Evolutionary conservation across 2,888 invertebrate species (phyloP).

Genomic region (Epistrophe grossulariae): DNA sequence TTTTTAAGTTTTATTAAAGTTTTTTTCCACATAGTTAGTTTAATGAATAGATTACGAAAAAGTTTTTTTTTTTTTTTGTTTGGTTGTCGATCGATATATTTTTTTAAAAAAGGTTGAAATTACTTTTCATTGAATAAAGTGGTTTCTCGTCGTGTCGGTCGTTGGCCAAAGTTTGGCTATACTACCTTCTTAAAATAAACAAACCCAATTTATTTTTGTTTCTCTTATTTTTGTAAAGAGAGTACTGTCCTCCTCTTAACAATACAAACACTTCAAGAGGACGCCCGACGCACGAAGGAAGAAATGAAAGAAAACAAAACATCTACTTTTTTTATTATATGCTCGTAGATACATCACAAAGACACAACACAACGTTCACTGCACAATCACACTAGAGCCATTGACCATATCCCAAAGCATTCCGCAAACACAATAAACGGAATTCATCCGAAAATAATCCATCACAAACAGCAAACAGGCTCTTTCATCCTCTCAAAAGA

Average conservation of each 20-base stretch:
- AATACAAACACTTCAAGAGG: conserved; percentile 23
- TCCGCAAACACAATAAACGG: conserved; percentile 62
- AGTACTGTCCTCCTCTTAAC: conserved; percentile 15
- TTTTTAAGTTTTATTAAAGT: background rate
- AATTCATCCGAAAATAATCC: conserved; percentile 57
- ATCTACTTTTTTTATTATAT: conserved; percentile 24
- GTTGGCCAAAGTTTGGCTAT: background rate
- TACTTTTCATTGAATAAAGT: conserved; percentile 12
- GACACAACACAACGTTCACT: conserved; percentile 27
- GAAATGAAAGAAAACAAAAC: conserved; percentile 4
- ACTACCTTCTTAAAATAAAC: conserved; percentile 9
- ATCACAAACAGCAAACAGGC: conserved; percentile 49
- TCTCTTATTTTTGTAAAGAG: background rate
- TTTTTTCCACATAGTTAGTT: background rate
- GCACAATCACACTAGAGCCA: conserved; percentile 12
- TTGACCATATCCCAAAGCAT: conserved; percentile 60
- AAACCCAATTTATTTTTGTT: background rate
- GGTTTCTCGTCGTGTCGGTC: background rate
- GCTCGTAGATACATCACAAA: conserved; percentile 21
- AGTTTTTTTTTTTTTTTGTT: background rate
- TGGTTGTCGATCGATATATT: conserved; percentile 1
- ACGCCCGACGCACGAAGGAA: background rate
- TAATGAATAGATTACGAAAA: conserved; percentile 4
- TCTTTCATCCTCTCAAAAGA: conserved; percentile 26
- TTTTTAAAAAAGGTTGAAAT: background rate